These are phyloP conservation scores for Melopsittacus undulatus DNA, from an alignment of 2,797 vertebrate species.

Conservation along the genomic window DNA sequence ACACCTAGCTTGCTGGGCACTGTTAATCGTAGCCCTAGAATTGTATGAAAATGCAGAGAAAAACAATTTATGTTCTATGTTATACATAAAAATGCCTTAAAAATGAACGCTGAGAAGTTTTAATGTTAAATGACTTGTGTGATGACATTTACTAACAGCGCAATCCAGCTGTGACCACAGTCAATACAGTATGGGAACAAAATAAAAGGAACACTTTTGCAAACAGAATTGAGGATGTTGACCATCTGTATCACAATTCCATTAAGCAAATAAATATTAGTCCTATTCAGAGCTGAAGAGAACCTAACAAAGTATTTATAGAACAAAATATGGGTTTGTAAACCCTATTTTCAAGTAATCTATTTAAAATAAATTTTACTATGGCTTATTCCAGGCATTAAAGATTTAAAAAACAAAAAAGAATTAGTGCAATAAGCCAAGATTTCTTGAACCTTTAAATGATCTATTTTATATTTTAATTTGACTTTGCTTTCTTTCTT, in stretches of 20 bases:
- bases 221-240: not conserved
- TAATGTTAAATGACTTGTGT: constrained; percentile 26
- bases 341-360: constrained; percentile 5
- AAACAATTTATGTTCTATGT: not conserved
- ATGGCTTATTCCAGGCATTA: not conserved
- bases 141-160: constrained; percentile 23
- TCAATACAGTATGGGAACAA: not conserved
- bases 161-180: constrained; percentile 31
- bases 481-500: constrained; percentile 15
- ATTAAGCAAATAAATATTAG: constrained; percentile 15
- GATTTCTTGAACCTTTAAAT: constrained; percentile 9
- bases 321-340: constrained; percentile 13
- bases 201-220: not conserved
- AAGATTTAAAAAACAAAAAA: not conserved
- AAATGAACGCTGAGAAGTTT: not conserved
- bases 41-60: not conserved
- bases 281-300: constrained; percentile 9
- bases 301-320: not conserved
- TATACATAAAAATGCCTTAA: not conserved
- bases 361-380: not conserved
- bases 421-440: not conserved
- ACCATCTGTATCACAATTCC: not conserved
- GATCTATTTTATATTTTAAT: constrained; percentile 41
- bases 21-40: not conserved
- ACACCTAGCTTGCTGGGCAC: not conserved